Base-by-base conservation (phyloP, 2,797 vertebrate genomes). In the Nothura maculosa region DNA sequence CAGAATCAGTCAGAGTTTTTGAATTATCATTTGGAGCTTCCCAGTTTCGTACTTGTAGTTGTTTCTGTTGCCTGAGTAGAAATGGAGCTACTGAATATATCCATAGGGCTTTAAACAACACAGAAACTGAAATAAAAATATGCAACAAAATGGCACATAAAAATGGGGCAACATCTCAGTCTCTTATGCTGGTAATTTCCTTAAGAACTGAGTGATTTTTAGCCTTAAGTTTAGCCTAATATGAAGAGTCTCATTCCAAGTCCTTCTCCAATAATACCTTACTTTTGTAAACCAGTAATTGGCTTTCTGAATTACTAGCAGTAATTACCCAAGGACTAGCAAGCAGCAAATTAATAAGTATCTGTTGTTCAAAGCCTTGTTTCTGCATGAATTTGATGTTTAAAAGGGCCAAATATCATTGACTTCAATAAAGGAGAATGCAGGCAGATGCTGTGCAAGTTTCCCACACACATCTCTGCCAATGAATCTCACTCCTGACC, bases 401-500 rank as follows among this genome's bases (percentile, higher is more conserved):
- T 24, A 77, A 83, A 86, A 77, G 18, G 54, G 57, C 30, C 2
- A 0, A 89, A 63, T 52, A 88, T 24, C 17, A 3, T 50, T 77
- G 73, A 70, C 63, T 79, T 68, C 67, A 76, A 90, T 74, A 91
- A 80, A 82, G 50, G 28, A 45, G 73, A 80, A 88, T 61, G 68
- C 36, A 69, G 64, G 69, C 77, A 92, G 69, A 80, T 90, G 77
- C 68, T 92, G 63, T 68, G 48, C 36, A 61, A 85, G 72, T 87
- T 87, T 82, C 64, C 76, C 63, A 60, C 55, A 74, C 73, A 69
- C 60, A 60, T 76, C 12, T 79, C 67, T 90, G 73, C 60, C 92
- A 93, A 68, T 72, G 73, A 61, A 64, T 82, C 73, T 88, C 80
- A 78, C 62, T 85, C 43, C 48, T 85, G 76, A 92, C 68, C 72